These are phyloP conservation scores for Trichomalopsis sarcophagae DNA, from an alignment of 1,140 invertebrate species.

Conservation along the genomic window DNA sequence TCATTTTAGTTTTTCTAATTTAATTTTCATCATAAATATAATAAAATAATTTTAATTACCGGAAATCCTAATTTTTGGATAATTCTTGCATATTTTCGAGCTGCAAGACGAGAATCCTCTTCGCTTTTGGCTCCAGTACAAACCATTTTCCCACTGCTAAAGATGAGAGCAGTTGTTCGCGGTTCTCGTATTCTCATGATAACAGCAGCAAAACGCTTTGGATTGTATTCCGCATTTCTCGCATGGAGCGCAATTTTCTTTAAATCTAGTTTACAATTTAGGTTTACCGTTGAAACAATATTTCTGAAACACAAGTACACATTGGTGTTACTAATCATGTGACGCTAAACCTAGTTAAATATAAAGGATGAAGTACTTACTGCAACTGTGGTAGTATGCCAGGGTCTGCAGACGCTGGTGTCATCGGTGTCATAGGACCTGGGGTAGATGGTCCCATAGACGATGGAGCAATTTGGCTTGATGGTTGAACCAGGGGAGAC, in stretches of 20 bases:
- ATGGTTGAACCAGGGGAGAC: slow-evolving; percentile 85
- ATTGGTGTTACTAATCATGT: background rate
- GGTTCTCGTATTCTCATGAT: slow-evolving; percentile 99
- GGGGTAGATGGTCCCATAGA: slow-evolving; percentile 85
- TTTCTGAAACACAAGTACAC: slow-evolving; percentile 80
- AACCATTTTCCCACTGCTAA: slow-evolving; percentile 99
- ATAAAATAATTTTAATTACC: slow-evolving; percentile 75
- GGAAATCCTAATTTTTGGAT: slow-evolving; percentile 98
- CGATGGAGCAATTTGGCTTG: slow-evolving; percentile 72
- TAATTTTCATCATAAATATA: background rate
- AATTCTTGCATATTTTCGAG: slow-evolving; percentile 98
- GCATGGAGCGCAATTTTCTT: slow-evolving; percentile 99
- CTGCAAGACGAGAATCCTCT: slow-evolving; percentile 96
- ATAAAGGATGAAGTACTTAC: slow-evolving; percentile 77
- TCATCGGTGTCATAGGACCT: slow-evolving; percentile 93
- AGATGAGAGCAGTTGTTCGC: slow-evolving; percentile 98
- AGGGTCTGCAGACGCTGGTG: slow-evolving; percentile 94
- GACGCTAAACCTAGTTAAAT: slow-evolving; percentile 26
- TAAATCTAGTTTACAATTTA: slow-evolving; percentile 95
- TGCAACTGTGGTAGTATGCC: slow-evolving; percentile 96
- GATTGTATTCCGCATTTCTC: slow-evolving; percentile 99
- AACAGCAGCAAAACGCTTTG: slow-evolving; percentile 99
- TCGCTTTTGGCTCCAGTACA: slow-evolving; percentile 99
- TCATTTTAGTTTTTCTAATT: background rate
- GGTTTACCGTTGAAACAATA: slow-evolving; percentile 98